A percentile compares a stretch with the other conserved stretches of the same genome.
Evolutionary conservation across 2,113 vertebrate genomes (phyloP).

Genomic region (Solea solea): DNA sequence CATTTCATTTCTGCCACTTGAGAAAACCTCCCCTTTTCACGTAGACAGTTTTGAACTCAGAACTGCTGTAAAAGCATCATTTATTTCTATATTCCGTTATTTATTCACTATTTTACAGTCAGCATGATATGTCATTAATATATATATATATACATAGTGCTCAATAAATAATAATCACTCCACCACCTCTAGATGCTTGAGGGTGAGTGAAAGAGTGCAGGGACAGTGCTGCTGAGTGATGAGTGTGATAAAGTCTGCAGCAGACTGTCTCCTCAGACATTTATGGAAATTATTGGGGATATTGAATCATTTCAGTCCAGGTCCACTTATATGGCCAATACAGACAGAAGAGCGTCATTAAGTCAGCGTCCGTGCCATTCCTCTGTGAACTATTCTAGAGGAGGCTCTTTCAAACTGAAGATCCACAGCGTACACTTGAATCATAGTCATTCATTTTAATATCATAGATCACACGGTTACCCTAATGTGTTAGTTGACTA

Average conservation of each 20-base stretch:
- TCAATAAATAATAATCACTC: conserved; percentile 2
- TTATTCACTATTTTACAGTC: background rate
- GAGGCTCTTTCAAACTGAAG: too few relatives aligned
- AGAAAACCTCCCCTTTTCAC: background rate
- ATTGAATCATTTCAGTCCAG: background rate
- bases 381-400: too few relatives aligned
- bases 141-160: background rate
- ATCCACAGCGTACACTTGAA: too few relatives aligned
- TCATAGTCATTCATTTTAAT: too few relatives aligned
- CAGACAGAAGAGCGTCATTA: background rate
- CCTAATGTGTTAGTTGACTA: too few relatives aligned
- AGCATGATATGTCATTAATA: background rate
- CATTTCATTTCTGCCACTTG: background rate
- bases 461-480: too few relatives aligned
- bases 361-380: too few relatives aligned
- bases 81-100: background rate
- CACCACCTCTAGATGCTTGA: background rate
- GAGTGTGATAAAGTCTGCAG: background rate
- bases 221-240: background rate
- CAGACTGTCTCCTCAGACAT: background rate
- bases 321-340: background rate
- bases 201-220: background rate
- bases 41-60: background rate
- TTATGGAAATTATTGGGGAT: background rate
- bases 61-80: background rate